Conservation (phyloP, 2,113 vertebrate species). For the Raja brachyura region DNA sequence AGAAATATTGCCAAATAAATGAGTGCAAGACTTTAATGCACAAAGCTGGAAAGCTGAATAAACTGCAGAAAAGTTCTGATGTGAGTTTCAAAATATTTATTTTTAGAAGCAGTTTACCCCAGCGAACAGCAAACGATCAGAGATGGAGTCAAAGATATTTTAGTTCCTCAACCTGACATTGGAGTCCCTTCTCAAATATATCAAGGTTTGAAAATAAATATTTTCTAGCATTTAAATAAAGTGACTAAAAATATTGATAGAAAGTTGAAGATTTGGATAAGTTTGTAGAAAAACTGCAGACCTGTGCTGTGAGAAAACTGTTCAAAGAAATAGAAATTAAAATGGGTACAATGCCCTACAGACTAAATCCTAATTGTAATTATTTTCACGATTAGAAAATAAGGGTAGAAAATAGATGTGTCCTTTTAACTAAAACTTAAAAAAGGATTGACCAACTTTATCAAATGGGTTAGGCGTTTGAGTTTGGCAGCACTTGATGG, state of each 20-base stretch:
- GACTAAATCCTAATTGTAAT: background rate
- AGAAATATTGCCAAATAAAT: background rate
- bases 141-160: background rate
- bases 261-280: background rate
- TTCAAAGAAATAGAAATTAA: background rate
- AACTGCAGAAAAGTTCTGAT: background rate
- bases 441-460: background rate
- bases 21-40: background rate
- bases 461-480: background rate
- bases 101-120: background rate
- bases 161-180: constrained; percentile 3
- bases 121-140: background rate
- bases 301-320: background rate
- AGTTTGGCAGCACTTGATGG: background rate
- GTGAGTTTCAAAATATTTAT: background rate
- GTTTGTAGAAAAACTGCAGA: background rate
- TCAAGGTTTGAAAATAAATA: constrained; percentile 18
- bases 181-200: constrained; percentile 24
- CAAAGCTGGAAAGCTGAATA: background rate
- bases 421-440: background rate
- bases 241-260: background rate
- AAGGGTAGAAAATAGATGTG: background rate
- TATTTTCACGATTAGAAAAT: background rate
- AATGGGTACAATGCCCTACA: background rate
- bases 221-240: background rate